These are phyloP conservation scores for Drosophila kurseongensis DNA, from an alignment of 1,140 invertebrate genomes.

Conservation along the genomic window DNA sequence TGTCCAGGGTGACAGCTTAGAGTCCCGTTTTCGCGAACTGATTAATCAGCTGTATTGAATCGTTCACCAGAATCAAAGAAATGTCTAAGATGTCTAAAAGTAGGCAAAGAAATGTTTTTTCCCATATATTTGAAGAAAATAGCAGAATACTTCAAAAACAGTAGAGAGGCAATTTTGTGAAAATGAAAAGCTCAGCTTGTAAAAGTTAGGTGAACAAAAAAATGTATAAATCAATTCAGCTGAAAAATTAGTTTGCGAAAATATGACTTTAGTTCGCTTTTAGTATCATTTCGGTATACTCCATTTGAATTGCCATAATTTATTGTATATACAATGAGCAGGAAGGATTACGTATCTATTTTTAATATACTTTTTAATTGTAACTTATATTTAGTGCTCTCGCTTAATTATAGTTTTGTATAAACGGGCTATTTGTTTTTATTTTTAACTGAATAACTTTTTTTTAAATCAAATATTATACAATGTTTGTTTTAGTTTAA, in stretches of 20 bases:
- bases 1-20: constrained; percentile 31
- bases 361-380: constrained; percentile 59
- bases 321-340: constrained; percentile 67
- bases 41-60: not conserved
- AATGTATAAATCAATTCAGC: not conserved
- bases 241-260: not conserved
- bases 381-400: constrained; percentile 62
- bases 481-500: constrained; percentile 58
- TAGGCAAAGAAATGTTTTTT: constrained; percentile 1
- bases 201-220: not conserved
- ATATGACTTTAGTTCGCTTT: constrained; percentile 24
- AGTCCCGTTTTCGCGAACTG: constrained; percentile 6
- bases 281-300: constrained; percentile 44
- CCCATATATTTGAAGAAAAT: not conserved
- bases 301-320: constrained; percentile 75
- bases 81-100: not conserved
- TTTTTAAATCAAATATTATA: constrained; percentile 47
- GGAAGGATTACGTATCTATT: constrained; percentile 46
- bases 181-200: constrained; percentile 6
- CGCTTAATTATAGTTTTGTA: constrained; percentile 72
- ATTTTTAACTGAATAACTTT: constrained; percentile 35
- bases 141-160: not conserved
- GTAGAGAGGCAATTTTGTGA: not conserved
- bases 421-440: constrained; percentile 70
- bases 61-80: not conserved